phyloP scores from a whole-genome alignment of 2,888 invertebrate species.

The Salticus scenicus region DNA sequence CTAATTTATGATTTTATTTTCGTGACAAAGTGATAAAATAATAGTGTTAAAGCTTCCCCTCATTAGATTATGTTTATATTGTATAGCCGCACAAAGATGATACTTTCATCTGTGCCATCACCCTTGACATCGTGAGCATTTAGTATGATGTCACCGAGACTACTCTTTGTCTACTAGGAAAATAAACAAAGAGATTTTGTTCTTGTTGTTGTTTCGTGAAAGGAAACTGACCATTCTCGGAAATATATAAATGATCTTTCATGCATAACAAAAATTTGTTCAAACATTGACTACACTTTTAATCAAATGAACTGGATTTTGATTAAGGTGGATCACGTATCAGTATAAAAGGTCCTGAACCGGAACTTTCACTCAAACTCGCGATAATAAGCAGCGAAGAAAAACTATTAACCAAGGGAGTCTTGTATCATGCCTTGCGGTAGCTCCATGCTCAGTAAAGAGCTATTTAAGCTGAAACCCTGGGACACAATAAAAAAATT shows the following conservation, averaged over 20 bases:
- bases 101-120: not conserved
- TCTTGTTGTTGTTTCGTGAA: no score
- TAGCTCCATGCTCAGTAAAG: constrained; percentile 12
- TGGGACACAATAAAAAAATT: not conserved
- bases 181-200: not conserved
- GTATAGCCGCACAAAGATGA: not conserved
- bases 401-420: constrained; percentile 34
- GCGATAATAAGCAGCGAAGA: constrained; percentile 45
- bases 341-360: constrained; percentile 46
- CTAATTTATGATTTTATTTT: no score
- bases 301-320: not conserved
- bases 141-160: not conserved
- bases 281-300: not conserved
- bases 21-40: no score
- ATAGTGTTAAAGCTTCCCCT: no score
- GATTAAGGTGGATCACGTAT: constrained; percentile 13
- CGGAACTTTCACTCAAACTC: constrained; percentile 43
- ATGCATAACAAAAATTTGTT: not conserved
- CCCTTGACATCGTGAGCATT: constrained; percentile 6
- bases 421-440: constrained; percentile 17
- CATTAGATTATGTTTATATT: no score
- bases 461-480: constrained; percentile 8
- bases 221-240: not conserved
- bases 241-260: not conserved
- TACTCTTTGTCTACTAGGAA: not conserved